Evolutionary conservation across 2,797 vertebrate genomes (phyloP), one percentile per base, ranked within the genome.

Genomic region (Momotus momota): DNA sequence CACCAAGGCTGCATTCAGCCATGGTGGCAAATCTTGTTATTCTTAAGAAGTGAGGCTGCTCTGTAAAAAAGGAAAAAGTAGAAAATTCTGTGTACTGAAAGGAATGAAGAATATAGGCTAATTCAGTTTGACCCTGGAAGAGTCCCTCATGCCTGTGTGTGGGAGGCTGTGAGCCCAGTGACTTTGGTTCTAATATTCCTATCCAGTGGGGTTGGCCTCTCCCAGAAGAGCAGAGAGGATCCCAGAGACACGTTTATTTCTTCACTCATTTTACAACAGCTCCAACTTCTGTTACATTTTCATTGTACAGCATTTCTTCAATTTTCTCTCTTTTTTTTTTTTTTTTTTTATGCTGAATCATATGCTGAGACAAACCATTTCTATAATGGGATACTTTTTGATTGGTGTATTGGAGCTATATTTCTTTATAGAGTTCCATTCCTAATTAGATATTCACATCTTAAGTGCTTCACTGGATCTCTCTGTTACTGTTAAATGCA

Each of bases 381-480:
- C 71, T 85, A 40, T 85, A 93, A 93, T 35, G 64, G 19, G 43
- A 80, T 12, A 19, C 40, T 65, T 90, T 80, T 26, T 60, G 78
- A 94, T 61, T 74, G 81, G 90, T 95, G 49, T 31, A 55, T 27
- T 80, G 70, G 60, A 92, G 64, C 67, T 86, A 7, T 67, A 69
- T 80, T 92, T 55, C 74, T 84, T 84, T 71, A 64, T n/a, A 70
- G 64, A 91, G 43, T 80, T 88, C 73, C 85, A 67, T 54, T 7
- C 29, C 79, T 96, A 95, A 97, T 96, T 86, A 96, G 94, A 88
- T 94, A 96, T 96, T 96, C 96, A 93, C 74, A 87, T 90, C 83
- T 89, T 96, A 97, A 97, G 88, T 94, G 96, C 96, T 95, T 92
- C 86, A 80, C 67, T 95, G 94, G 95, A 95, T 93, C 67, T 78